Base-by-base conservation (phyloP, 2,888 invertebrate species). In the Plebejus melissa region DNA sequence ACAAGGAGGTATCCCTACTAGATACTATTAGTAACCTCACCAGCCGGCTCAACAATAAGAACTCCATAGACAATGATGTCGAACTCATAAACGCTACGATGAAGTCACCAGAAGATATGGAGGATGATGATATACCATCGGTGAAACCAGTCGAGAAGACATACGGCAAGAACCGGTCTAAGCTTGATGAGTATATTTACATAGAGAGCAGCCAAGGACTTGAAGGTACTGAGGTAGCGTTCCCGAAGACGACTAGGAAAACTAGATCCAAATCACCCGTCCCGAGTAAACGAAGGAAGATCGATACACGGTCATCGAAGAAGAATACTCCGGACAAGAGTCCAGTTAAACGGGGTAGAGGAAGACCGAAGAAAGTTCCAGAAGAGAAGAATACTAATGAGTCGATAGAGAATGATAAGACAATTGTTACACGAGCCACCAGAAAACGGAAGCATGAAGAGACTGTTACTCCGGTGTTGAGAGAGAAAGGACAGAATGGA, bases 401-500 rank as follows among this genome's bases (percentile, higher is more conserved):
- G 78, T 93, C 93, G 0, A 93, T 93, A 74, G 93, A 93, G 77
- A 93, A 93, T 72, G 91, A 92, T 32, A 92, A 90, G 77, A 83
- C 85, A 0, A 79, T 80, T 0, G 82, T 83, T 1, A 86, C 87
- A 0, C 82, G 88, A 74, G 83, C 80, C 4, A 91, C 91, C 0
- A 81, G 93, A 1, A 93, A 93, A 78, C 80, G 93, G 36, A 87
- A 85, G 22, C 83, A 86, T 75, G 90, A 91, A 11, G 91, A 92
- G 41, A 81, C 82, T 0, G 81, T 83, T 0, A 93, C 90, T 76
- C 91, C 91, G 0, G 90, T 92, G 0, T 79, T 93, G 0, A 83
- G 93, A n/a, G 93, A 93, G 76, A 93, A 92, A 74, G 91, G 90
- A 0, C 93, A 93, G 74, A 93, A 91, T 74, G 88, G 90, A 0